These are phyloP conservation scores for Phymatocera aterrima DNA, from an alignment of 2,888 invertebrate genomes.

Conservation along the genomic window DNA sequence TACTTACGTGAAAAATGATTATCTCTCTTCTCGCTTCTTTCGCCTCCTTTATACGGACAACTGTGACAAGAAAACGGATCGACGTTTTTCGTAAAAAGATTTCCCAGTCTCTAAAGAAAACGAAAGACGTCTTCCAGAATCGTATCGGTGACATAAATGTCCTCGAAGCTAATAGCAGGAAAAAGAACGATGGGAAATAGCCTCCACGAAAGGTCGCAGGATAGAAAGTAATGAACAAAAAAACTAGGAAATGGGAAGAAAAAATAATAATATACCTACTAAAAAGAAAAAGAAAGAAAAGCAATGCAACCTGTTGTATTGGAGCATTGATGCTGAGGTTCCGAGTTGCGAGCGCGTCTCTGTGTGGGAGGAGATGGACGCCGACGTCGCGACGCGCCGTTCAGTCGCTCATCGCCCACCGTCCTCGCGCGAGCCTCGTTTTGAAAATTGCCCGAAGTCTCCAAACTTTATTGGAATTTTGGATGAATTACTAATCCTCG, in stretches of 20 bases:
- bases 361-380: slow-evolving; percentile 42
- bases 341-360: slow-evolving; percentile 7
- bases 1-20: not conserved
- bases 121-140: not conserved
- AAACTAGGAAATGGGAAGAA: not conserved
- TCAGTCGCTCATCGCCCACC: slow-evolving; percentile 48
- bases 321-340: slow-evolving; percentile 37
- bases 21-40: not conserved
- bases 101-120: not conserved
- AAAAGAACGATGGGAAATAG: too few species aligned
- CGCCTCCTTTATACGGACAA: not conserved
- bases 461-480: not conserved
- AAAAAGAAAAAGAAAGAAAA: not conserved
- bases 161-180: not conserved
- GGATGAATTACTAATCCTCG: not conserved
- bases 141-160: not conserved
- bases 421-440: slow-evolving; percentile 43
- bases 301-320: slow-evolving; percentile 45
- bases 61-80: not conserved
- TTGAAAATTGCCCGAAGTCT: not conserved
- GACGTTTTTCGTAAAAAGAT: not conserved
- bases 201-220: too few species aligned
- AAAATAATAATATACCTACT: not conserved
- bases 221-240: not conserved
- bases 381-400: slow-evolving; percentile 47